These are phyloP conservation scores for Gambusia yucatana DNA, from an alignment of 2,797 vertebrate species.

Conservation along the genomic window DNA sequence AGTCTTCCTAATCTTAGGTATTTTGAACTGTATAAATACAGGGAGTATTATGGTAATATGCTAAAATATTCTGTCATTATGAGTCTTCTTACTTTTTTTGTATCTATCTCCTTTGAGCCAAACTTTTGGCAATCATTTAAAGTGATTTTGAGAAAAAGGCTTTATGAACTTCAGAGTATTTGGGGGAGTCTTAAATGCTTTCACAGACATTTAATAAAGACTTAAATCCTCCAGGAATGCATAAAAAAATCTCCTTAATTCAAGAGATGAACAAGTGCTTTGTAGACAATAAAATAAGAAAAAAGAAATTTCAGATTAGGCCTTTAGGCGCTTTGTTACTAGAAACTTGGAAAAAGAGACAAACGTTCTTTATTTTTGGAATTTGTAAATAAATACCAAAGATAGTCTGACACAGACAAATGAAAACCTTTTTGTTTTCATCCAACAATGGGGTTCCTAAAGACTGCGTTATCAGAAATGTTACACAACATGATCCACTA, in stretches of 20 bases:
- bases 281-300: not conserved
- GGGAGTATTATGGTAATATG: conserved; percentile 39
- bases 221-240: not conserved
- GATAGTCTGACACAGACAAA: not conserved
- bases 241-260: not conserved
- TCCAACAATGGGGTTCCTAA: not conserved
- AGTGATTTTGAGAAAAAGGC: not conserved
- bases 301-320: not conserved
- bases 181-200: not conserved
- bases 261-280: not conserved
- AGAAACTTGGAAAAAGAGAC: not conserved
- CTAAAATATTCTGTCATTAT: not conserved
- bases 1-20: conserved; percentile 39
- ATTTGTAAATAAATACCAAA: not conserved
- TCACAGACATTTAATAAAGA: not conserved
- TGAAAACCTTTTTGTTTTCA: not conserved
- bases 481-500: not conserved
- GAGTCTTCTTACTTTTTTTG: not conserved
- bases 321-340: not conserved
- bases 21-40: conserved; percentile 59
- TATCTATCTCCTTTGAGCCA: not conserved
- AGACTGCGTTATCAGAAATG: not conserved
- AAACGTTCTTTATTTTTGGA: not conserved
- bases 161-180: not conserved
- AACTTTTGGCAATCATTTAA: not conserved